Conservation (phyloP, 2,113 vertebrate species). For the Lophura nycthemera region DNA sequence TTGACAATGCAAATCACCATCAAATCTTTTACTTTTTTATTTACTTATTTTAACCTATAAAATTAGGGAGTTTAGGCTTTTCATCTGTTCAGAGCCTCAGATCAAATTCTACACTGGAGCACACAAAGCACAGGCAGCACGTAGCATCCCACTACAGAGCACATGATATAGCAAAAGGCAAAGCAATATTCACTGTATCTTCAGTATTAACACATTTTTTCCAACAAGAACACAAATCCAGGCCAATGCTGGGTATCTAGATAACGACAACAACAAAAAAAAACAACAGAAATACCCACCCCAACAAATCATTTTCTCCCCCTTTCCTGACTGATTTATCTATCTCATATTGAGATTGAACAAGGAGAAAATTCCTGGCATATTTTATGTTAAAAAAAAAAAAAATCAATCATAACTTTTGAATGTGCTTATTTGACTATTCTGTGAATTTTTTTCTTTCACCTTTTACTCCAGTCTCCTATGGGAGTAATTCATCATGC, state of each 20-base stretch:
- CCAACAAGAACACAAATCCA: constrained; percentile 2
- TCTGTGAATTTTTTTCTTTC: constrained; percentile 3
- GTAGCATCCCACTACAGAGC: background rate
- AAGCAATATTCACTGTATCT: background rate
- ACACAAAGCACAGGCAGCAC: background rate
- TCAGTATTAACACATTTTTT: constrained; percentile 4
- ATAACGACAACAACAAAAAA: background rate
- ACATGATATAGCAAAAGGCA: background rate
- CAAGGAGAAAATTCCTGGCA: background rate
- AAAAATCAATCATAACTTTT: background rate
- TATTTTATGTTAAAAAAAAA: background rate
- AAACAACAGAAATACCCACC: background rate
- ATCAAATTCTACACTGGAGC: background rate
- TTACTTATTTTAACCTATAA: constrained; percentile 3
- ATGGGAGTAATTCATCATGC: constrained; percentile 27
- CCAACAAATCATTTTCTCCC: background rate
- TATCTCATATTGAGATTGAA: background rate
- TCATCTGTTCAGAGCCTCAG: background rate
- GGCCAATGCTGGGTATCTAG: background rate
- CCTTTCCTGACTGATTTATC: background rate
- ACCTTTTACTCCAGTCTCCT: background rate
- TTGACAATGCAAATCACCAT: background rate
- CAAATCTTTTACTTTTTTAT: background rate
- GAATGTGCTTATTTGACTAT: background rate
- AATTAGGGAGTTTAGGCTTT: background rate